Conservation (phyloP, 2,888 invertebrate species). For the Sphaeridia pumilis region DNA sequence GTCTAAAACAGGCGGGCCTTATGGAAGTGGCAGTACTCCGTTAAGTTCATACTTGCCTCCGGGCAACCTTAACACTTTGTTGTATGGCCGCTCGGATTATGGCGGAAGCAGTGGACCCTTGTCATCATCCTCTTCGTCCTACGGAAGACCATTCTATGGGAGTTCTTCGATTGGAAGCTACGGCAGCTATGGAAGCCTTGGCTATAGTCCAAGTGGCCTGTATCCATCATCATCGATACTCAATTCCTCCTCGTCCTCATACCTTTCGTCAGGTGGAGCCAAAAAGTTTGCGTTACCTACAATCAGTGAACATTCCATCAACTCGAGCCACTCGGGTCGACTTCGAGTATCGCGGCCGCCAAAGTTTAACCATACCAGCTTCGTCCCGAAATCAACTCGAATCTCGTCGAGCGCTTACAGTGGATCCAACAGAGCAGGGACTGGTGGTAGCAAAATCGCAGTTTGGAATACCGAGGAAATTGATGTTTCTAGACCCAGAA, state of each 20-base stretch:
- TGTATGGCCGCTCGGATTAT: conserved; percentile 16
- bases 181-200: not conserved
- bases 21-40: not conserved
- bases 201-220: conserved; percentile 14
- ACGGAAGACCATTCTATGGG: conserved; percentile 1
- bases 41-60: conserved; percentile 9
- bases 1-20: conserved; percentile 1
- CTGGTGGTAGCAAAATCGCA: too few relatives aligned
- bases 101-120: not conserved
- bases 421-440: not conserved
- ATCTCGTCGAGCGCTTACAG: too few relatives aligned
- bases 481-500: conserved; percentile 56
- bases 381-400: not conserved
- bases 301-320: conserved; percentile 33
- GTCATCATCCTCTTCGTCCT: not conserved
- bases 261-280: conserved; percentile 4
- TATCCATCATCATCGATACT: conserved; percentile 9
- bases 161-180: conserved; percentile 14
- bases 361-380: conserved; percentile 9
- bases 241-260: conserved; percentile 15
- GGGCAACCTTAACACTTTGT: conserved; percentile 10
- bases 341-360: conserved; percentile 11
- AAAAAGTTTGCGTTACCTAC: conserved; percentile 21
- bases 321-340: conserved; percentile 8
- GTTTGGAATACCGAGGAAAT: conserved; percentile 57